Conservation (phyloP, 2,888 invertebrate genomes). For the Sepiola atlantica region DNA sequence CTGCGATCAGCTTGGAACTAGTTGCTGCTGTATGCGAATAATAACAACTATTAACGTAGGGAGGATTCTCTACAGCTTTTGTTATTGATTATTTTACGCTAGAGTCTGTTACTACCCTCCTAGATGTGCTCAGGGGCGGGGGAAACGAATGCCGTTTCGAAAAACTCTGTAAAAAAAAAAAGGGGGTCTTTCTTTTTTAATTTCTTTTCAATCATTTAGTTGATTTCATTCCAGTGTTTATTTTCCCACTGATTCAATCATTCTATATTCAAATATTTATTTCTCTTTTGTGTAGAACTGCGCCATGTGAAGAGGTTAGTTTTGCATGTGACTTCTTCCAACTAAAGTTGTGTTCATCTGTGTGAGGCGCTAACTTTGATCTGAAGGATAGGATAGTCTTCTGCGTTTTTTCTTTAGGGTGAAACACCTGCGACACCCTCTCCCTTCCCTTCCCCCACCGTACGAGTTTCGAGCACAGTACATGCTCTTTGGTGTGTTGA, state of each 20-base stretch:
- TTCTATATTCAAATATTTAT: neutral
- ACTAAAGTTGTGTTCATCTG: neutral
- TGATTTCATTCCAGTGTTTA: neutral
- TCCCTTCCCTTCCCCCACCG: too few relatives aligned
- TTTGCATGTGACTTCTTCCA: neutral
- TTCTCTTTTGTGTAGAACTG: neutral
- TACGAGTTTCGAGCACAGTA: neutral
- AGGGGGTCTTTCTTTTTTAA: neutral
- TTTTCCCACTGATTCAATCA: neutral
- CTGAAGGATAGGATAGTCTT: accelerated
- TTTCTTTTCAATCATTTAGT: neutral
- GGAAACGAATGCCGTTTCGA: neutral
- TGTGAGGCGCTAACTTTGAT: neutral
- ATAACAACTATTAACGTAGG: neutral
- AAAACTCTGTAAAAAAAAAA: neutral
- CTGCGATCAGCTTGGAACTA: neutral
- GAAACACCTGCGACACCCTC: too few relatives aligned
- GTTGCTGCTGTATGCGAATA: neutral
- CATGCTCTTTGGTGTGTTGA: neutral
- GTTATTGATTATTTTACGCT: neutral
- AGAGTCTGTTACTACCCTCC: neutral
- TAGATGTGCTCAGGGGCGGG: neutral
- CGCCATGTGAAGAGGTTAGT: neutral
- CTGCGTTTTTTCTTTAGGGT: too few relatives aligned
- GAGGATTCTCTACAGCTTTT: neutral